Percentiles rank a stretch among this genome's conserved stretches.
Conservation (phyloP, 2,113 vertebrate species). For the Lates calcarifer region DNA sequence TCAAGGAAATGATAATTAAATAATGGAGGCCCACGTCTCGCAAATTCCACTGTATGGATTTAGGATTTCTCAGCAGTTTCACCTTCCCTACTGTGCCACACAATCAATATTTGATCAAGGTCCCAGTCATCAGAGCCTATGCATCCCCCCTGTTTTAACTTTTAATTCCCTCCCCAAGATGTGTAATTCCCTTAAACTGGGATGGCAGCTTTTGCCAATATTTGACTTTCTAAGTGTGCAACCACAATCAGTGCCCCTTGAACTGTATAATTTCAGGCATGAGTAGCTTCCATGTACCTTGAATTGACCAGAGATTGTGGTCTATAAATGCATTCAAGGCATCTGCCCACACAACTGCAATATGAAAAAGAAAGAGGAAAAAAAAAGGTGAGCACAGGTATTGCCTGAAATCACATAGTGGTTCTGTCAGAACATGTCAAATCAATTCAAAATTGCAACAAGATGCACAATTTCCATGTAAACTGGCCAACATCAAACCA, state of each 20-base stretch:
- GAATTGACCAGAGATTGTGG: constrained; percentile 6
- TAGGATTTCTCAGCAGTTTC: constrained; percentile 72
- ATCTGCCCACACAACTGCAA: not conserved
- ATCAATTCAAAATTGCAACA: not conserved
- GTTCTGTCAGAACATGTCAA: not conserved
- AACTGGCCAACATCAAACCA: not conserved
- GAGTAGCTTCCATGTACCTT: constrained; percentile 30
- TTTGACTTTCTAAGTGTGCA: constrained; percentile 69
- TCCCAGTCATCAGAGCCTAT: constrained; percentile 55
- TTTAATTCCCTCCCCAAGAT: constrained; percentile 57
- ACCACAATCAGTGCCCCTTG: constrained; percentile 53
- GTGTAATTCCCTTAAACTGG: constrained; percentile 53
- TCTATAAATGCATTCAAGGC: constrained; percentile 14
- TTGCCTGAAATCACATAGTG: not conserved
- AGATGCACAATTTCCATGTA: not conserved
- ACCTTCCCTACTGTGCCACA: constrained; percentile 48
- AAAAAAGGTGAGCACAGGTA: not conserved
- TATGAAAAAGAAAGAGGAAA: not conserved
- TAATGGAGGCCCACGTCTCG: constrained; percentile 62
- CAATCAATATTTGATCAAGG: constrained; percentile 82
- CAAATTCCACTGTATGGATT: constrained; percentile 63
- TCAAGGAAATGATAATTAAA: constrained; percentile 75
- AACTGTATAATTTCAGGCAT: constrained; percentile 62
- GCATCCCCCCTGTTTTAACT: constrained; percentile 56
- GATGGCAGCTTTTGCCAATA: constrained; percentile 64